Evolutionary conservation across 1,140 invertebrate species (phyloP).

Genomic region (Paraescarpia echinospica): DNA sequence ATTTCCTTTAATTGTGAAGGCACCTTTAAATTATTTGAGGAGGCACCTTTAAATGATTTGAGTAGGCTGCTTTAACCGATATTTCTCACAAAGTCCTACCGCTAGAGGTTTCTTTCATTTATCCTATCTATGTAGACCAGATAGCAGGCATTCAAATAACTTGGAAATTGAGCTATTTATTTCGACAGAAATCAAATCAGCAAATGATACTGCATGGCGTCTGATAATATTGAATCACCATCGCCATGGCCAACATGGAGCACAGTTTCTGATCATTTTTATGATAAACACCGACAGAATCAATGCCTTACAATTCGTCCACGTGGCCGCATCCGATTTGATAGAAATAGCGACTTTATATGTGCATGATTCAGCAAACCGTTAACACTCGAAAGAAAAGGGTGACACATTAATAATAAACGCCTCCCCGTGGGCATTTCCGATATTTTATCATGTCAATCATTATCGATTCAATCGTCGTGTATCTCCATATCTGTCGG

Average conservation of each 20-base stretch:
- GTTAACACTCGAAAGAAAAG: neutral
- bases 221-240: neutral
- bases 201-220: neutral
- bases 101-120: neutral
- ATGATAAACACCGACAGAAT: neutral
- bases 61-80: neutral
- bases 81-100: neutral
- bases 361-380: neutral
- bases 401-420: neutral
- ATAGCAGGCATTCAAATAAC: neutral
- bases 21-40: too few species aligned
- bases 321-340: neutral
- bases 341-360: neutral
- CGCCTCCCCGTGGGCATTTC: neutral
- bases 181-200: neutral
- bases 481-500: neutral
- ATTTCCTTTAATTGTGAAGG: too few species aligned
- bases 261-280: neutral
- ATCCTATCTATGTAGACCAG: neutral
- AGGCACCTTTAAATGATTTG: too few species aligned
- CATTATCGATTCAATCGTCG: neutral
- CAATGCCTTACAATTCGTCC: neutral
- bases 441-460: constrained; percentile 1
- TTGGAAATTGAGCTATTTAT: neutral
- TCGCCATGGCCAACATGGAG: neutral